Base-by-base conservation (phyloP, 2,888 invertebrate genomes). In the Philereme vetulata region DNA sequence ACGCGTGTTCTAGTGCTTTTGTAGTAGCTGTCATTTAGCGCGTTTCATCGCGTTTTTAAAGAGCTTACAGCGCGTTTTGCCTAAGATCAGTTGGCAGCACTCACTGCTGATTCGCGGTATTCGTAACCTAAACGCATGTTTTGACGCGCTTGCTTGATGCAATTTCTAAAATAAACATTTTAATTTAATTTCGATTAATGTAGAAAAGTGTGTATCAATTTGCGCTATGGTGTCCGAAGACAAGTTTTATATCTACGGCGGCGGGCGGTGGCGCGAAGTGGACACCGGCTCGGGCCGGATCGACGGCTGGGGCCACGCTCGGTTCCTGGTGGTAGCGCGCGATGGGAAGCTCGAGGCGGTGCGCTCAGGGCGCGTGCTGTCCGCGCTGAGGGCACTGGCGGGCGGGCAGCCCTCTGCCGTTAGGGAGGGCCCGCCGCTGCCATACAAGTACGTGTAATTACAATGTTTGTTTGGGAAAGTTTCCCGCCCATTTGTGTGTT, bases 231-330 rank as follows among this genome's bases (percentile, higher is more conserved):
- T 56, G 47, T 43, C 47, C 5, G 48, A 44, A 7, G 50, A 59
- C 1, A 74, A 72, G 67, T 77, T 75, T 52, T 74, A 59, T 55
- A 62, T 79, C 21, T 69, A 67, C 49, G 76, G 68, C 32, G 72
- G 70, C 9, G 70, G 74, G 8, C 70, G 74, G 47, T 79, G 79
- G 79, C 75, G 79, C 38, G 74, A 72, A 60, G 40, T 79, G 32
- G 68, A 75, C 10, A n/a, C 63, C 7, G 53, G 56, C 0, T 56
- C 63, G 4, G 79, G 78, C 0, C 54, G 66, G 5, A 68, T 77
- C 8, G 55, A 67, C 7, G 76, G 77, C 4, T 74, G 74, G 76
- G 74, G 74, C 1, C 48, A 40, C 1, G 60, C 62, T 0, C 47
- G 35, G 42, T 63, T 66, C 44, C 52, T 44, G 6, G 58, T 51